Percentiles rank a stretch among this genome's conserved stretches.
Conservation (phyloP, 1,140 invertebrate genomes). For the Dreissena polymorpha region DNA sequence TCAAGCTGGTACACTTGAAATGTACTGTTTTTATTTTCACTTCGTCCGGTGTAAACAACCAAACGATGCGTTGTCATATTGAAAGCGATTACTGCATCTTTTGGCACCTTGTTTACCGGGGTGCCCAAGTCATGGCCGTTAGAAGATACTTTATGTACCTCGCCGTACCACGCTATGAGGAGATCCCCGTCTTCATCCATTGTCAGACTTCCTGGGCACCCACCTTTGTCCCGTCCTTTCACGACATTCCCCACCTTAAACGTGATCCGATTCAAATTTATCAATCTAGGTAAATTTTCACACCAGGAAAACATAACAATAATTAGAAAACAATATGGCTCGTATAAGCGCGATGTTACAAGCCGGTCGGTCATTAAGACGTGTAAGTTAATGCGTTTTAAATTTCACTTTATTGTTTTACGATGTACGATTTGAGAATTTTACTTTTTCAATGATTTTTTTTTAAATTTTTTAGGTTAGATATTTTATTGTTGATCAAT, state of each 20-base stretch:
- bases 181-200: conserved; percentile 35
- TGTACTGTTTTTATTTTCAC: conserved; percentile 1
- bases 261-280: no score
- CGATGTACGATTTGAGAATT: no score
- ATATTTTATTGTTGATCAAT: no score
- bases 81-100: conserved; percentile 16
- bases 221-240: conserved; percentile 9
- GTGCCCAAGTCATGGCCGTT: conserved; percentile 29
- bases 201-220: conserved; percentile 32
- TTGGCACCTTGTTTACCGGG: conserved; percentile 3
- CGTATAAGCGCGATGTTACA: no score
- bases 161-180: conserved; percentile 40
- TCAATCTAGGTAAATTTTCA: no score
- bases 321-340: no score
- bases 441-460: no score
- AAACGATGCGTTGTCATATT: conserved; percentile 17
- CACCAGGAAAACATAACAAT: no score
- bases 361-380: no score
- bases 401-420: no score
- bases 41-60: conserved; percentile 14
- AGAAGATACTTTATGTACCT: conserved; percentile 34
- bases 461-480: no score
- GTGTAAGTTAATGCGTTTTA: no score
- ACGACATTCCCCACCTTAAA: conserved; percentile 24
- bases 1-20: conserved; percentile 29